Evolutionary conservation across 2,888 invertebrate genomes (phyloP).

Genomic region (Volucella inanis): DNA sequence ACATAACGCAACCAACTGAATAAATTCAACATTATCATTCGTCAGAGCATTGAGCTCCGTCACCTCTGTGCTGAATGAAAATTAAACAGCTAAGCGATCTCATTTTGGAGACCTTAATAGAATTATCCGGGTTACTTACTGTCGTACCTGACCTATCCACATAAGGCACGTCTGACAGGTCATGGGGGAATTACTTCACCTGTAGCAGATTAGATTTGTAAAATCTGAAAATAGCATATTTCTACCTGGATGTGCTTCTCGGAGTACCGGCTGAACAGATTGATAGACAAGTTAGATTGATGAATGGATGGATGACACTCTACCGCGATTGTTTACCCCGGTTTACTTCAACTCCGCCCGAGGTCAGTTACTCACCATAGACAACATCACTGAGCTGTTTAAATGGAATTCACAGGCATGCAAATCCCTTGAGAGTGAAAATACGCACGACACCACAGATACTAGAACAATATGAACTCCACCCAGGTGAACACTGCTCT

Average conservation of each 20-base stretch:
- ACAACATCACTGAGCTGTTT: not conserved
- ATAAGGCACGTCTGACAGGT: constrained; percentile 25
- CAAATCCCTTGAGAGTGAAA: constrained; percentile 32
- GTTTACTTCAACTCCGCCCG: not conserved
- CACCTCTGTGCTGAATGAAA: too few relatives aligned
- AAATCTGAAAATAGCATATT: constrained; percentile 10
- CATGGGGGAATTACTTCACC: constrained; percentile 17
- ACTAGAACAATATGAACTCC: not conserved
- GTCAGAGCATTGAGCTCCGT: too few relatives aligned
- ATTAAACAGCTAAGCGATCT: not conserved
- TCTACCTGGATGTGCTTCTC: too few relatives aligned
- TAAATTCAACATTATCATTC: not conserved
- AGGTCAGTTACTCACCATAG: not conserved
- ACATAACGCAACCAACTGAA: not conserved
- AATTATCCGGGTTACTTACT: constrained; percentile 36
- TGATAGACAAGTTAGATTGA: too few relatives aligned
- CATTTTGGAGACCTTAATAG: constrained; percentile 9
- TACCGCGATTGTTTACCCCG: not conserved
- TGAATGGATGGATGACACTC: too few relatives aligned
- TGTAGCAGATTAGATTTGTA: not conserved
- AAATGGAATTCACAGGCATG: constrained; percentile 25
- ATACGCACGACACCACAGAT: constrained; percentile 34
- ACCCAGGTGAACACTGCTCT: constrained; percentile 3
- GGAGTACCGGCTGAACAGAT: too few relatives aligned
- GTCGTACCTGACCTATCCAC: constrained; percentile 48